Evolutionary conservation across 2,113 vertebrate genomes (phyloP), one percentile per base, ranked within the genome.

Genomic region (Petromus typicus): DNA sequence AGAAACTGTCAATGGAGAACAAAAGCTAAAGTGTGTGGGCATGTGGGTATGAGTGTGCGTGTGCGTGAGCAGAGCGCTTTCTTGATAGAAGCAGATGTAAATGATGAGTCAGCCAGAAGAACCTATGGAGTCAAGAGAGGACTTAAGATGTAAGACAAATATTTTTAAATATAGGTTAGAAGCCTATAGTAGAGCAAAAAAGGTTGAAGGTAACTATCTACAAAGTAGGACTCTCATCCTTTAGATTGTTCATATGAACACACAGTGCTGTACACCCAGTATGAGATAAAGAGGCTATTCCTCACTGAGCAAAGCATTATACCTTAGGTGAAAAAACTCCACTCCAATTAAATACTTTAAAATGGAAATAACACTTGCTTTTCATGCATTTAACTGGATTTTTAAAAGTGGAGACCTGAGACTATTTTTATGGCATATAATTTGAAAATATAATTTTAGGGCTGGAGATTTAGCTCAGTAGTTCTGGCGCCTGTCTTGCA

Each of bases 391-490:
- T 92, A 95, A 89, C 48, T 63, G 40, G 37, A 84, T 89, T 91
- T 94, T 90, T 54, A 20, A 61, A 76, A 89, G 37, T 67, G 87
- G 63, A 43, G 37, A 45, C 61, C 34, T 79, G 66, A 94, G 7
- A 12, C 73, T 56, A 51, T 81, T 61, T 81, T 78, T 88, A 92
- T 11, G 12, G 91, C 23, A 25, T 82, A 56, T 79, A 91, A 93
- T 89, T 96, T 95, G 54, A 95, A 96, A 95, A 57, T 87, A 57
- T 30, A 79, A 79, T 57, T 86, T 85, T 92, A 95, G n/a, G n/a
- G n/a, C n/a, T n/a, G n/a, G n/a, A n/a, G n/a, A n/a, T n/a, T n/a
- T n/a, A n/a, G n/a, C n/a, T n/a, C n/a, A n/a, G n/a, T n/a, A n/a
- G n/a, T n/a, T n/a, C n/a, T n/a, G n/a, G n/a, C n/a, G n/a, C n/a